Evolutionary conservation across 2,113 vertebrate species (phyloP), one percentile per base, ranked within the genome.

Genomic region (Calyptommatus sinebrachiatus): DNA sequence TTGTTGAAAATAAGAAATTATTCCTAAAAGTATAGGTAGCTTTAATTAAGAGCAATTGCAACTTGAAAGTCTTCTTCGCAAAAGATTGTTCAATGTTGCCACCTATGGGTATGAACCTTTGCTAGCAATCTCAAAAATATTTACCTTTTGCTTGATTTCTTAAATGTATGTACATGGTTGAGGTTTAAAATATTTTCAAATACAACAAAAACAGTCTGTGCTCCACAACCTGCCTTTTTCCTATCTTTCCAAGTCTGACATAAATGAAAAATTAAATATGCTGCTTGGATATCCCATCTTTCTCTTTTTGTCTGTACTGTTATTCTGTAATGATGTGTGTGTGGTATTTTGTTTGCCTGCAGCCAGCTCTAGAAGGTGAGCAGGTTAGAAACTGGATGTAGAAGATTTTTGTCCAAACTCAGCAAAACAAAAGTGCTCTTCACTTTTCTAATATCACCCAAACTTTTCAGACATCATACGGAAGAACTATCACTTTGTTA

Each of bases 21-120:
- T 85, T 91, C 8, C 10, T 83, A 88, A 88, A 85, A 91, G 91
- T 87, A 66, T 78, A 84, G 65, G 81, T 88, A 88, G 85, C 29
- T 88, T 91, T 93, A 91, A 93, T 94, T 94, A 92, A 92, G 88
- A 46, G 24, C 77, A 28, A 22, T 61, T 78, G 0, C 71, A 81
- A 61, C 84, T 26, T 50, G 62, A 87, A 22, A 9, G 31, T 80
- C 83, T 83, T 74, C 68, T 81, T 61, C 62, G 12, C 14, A 78
- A 84, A 94, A 87, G 2, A 57, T 91, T 94, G 88, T 92, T 94
- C 92, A 94, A 95, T 85, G 86, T 89, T 95, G 94, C 94, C 95
- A 94, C 88, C 95, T 94, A 92, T 91, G 92, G 94, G 93, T 26
- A 70, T 85, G 80, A 89, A 21, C 21, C 5, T 83, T 77, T 81